These are phyloP conservation scores for Caradrina clavipalpis DNA, from an alignment of 2,888 invertebrate species.

Conservation along the genomic window DNA sequence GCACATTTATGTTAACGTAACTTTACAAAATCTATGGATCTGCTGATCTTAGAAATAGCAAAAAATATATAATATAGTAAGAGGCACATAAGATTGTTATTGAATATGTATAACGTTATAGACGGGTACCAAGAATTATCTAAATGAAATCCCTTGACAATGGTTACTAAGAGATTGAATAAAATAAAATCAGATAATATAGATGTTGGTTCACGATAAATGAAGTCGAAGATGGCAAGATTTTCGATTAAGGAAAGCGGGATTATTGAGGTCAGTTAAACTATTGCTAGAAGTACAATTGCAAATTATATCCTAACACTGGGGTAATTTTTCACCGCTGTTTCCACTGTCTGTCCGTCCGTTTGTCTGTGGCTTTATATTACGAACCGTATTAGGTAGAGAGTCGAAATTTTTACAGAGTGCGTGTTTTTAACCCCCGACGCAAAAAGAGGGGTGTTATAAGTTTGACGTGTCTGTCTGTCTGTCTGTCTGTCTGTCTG, in stretches of 20 bases:
- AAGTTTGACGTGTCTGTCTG: too few relatives aligned
- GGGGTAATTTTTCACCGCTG: neutral
- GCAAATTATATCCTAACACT: neutral
- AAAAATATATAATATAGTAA: neutral
- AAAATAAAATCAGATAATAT: slow-evolving; percentile 1
- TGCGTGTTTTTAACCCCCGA: too few relatives aligned
- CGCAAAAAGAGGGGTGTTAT: too few relatives aligned
- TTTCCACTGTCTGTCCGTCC: too few relatives aligned
- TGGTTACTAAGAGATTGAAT: neutral
- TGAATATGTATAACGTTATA: neutral
- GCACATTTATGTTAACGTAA: too few relatives aligned
- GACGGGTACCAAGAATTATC: neutral
- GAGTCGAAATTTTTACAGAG: too few relatives aligned
- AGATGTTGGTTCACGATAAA: neutral
- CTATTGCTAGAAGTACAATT: neutral
- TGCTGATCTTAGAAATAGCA: neutral
- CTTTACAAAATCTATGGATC: too few relatives aligned
- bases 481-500: too few relatives aligned
- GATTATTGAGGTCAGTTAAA: neutral
- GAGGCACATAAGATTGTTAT: neutral
- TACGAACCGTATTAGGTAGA: too few relatives aligned
- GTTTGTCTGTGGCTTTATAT: too few relatives aligned
- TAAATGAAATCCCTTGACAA: neutral
- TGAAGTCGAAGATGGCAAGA: neutral
- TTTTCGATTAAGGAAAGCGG: neutral